Percentiles rank a stretch among this genome's conserved stretches.
Evolutionary conservation across 2,113 vertebrate species (phyloP).

Genomic region (Melanostigma gelatinosum): DNA sequence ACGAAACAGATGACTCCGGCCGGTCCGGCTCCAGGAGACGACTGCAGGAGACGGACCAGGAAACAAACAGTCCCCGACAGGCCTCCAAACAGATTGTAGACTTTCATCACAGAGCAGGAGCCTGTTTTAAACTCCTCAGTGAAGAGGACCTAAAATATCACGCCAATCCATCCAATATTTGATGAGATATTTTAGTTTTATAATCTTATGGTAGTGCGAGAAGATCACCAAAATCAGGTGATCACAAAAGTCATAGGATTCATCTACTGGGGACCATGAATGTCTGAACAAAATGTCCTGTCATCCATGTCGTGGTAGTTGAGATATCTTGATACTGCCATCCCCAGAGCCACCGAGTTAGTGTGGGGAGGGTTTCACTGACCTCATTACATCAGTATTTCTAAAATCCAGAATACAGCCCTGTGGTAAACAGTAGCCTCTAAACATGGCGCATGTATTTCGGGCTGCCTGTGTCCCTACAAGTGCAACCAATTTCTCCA

Average conservation of each 20-base stretch:
- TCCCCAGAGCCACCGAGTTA: background rate
- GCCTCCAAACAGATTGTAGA: slow-evolving; percentile 91
- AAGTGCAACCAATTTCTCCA: background rate
- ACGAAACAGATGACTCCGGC: slow-evolving; percentile 92
- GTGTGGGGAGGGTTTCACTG: background rate
- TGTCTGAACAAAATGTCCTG: background rate
- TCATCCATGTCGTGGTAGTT: background rate
- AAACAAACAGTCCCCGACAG: slow-evolving; percentile 91
- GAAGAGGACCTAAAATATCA: slow-evolving; percentile 74
- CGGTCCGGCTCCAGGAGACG: slow-evolving; percentile 84
- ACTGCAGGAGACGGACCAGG: slow-evolving; percentile 89
- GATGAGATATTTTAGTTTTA: background rate
- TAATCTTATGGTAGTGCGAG: no score
- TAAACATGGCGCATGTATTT: slow-evolving; percentile 92
- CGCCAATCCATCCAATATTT: background rate
- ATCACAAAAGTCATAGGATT: no score
- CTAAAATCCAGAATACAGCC: background rate
- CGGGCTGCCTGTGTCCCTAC: slow-evolving; percentile 77
- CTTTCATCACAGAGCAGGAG: slow-evolving; percentile 84
- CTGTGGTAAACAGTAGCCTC: slow-evolving; percentile 72
- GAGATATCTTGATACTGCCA: background rate
- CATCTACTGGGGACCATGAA: background rate
- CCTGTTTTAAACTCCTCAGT: slow-evolving; percentile 86
- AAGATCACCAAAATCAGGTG: background rate
- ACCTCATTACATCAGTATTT: background rate